Evolutionary conservation across 2,888 invertebrate species (phyloP).

Genomic region (Lithophane ornitopus): DNA sequence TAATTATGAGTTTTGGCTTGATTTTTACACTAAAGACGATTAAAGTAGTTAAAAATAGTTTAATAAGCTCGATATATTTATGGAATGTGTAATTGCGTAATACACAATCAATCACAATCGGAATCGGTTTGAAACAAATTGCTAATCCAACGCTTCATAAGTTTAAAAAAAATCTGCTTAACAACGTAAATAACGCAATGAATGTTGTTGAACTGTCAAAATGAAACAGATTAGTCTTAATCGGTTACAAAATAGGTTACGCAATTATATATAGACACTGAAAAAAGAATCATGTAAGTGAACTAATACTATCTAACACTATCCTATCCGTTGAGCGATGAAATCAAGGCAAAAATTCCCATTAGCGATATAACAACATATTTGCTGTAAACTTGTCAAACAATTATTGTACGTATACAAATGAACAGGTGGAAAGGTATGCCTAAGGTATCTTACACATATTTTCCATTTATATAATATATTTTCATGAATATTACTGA

Average conservation of each 20-base stretch:
- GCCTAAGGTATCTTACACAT: background rate
- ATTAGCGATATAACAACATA: background rate
- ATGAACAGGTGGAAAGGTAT: background rate
- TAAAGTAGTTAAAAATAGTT: conserved; percentile 23
- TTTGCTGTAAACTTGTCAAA: background rate
- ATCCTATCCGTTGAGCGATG: background rate
- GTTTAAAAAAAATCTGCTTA: too few relatives aligned
- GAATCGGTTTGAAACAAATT: too few relatives aligned
- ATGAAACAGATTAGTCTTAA: too few relatives aligned
- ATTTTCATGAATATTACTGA: background rate
- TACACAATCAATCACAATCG: too few relatives aligned
- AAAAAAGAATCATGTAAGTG: background rate
- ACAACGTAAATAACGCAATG: too few relatives aligned
- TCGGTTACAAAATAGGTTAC: too few relatives aligned
- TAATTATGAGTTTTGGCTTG: conserved; percentile 33
- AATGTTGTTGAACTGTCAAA: too few relatives aligned
- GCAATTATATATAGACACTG: background rate
- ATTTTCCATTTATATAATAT: background rate
- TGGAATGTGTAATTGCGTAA: background rate
- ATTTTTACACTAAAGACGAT: conserved; percentile 30
- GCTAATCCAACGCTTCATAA: too few relatives aligned
- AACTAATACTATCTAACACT: too few relatives aligned
- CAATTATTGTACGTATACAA: background rate
- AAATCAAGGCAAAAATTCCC: background rate
- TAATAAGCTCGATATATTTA: conserved; percentile 3